These are phyloP conservation scores for Matsumurasca onukii DNA, from an alignment of 1,140 invertebrate species.

Conservation along the genomic window DNA sequence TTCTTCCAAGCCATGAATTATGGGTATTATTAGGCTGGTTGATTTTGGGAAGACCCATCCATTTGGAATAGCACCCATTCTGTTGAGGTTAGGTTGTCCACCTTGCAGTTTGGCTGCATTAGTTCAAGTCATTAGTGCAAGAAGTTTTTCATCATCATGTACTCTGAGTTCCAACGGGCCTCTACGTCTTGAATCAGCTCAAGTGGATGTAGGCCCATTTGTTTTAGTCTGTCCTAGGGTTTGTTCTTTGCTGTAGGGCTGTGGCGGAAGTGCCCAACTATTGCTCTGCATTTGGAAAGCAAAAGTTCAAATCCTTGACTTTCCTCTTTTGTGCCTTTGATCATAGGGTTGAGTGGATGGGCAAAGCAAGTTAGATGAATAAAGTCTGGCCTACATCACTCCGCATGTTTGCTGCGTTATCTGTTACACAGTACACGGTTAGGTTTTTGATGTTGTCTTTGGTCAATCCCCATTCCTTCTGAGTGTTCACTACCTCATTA, in stretches of 20 bases:
- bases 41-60: not conserved
- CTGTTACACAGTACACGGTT: not conserved
- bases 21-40: not conserved
- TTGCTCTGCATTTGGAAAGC: not conserved
- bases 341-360: not conserved
- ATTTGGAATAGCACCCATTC: not conserved
- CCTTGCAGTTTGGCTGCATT: not conserved
- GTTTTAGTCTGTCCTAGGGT: not conserved
- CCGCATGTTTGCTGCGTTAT: conserved; percentile 4
- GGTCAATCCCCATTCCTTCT: not conserved
- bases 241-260: not conserved
- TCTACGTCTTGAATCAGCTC: not conserved
- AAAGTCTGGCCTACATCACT: not conserved
- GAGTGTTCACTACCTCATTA: not conserved
- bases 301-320: not conserved
- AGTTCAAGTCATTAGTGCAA: not conserved
- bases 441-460: too few relatives aligned
- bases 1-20: not conserved
- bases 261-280: not conserved
- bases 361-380: not conserved
- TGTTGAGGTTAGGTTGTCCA: not conserved
- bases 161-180: not conserved
- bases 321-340: not conserved
- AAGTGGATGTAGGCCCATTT: not conserved
- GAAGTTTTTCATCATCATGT: not conserved